These are phyloP conservation scores for Nesogale talazaci DNA, from an alignment of 2,113 vertebrate species.

Conservation along the genomic window DNA sequence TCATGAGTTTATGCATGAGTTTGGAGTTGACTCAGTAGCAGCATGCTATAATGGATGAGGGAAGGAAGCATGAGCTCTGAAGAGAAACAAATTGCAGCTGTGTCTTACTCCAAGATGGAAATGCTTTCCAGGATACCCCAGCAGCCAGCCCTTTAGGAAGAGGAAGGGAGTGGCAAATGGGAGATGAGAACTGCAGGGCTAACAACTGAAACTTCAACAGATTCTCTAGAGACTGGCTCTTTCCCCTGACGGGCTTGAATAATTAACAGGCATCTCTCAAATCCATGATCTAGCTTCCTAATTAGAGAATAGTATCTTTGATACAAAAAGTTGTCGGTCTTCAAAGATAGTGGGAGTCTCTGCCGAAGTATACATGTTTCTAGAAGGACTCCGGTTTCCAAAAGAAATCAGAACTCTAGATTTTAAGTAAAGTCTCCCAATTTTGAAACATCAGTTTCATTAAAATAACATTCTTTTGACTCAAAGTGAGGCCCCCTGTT, in stretches of 20 bases:
- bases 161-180: neutral
- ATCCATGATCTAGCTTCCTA: neutral
- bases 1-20: neutral
- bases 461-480: neutral
- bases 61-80: neutral
- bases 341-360: neutral
- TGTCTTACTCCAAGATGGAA: neutral
- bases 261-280: neutral
- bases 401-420: neutral
- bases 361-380: neutral
- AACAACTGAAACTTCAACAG: neutral
- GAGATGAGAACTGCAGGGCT: neutral
- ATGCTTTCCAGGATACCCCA: neutral
- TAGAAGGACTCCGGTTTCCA: neutral
- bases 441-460: neutral
- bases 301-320: neutral
- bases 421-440: conserved; percentile 6
- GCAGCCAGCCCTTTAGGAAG: neutral
- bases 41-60: neutral
- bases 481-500: too few species aligned
- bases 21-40: neutral
- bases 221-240: neutral
- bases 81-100: neutral
- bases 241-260: neutral
- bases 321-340: neutral